Evolutionary conservation across 2,113 vertebrate species (phyloP), one percentile per base, ranked within the genome.

Genomic region (Lepus americanus): DNA sequence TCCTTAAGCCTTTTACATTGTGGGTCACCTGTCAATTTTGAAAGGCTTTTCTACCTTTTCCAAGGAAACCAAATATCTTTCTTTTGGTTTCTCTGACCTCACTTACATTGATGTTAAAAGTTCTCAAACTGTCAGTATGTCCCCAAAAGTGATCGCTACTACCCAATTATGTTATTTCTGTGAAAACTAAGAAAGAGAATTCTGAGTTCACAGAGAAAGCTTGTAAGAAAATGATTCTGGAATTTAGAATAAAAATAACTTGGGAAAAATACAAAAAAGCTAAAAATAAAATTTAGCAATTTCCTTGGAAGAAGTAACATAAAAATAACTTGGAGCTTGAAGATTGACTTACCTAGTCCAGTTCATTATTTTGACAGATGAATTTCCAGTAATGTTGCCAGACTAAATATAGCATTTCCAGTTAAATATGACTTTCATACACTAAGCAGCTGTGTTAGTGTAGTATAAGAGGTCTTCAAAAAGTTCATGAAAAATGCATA

Each of bases 1-100:
- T 96, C 87, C 84, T 94, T 79, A 72, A 80, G 80, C 92, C 69
- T 84, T 95, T 84, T 89, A 87, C 89, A 82, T 33, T 64, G 25
- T 86, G 82, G 92, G 92, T 87, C 84, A 88, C 29, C 78, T 85
- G 93, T 92, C 95, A 82, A 70, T 93, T 94, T 36, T 23, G 22
- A 69, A 51, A 9, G 20, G 59, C 39, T 81, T 1, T 76, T 93
- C 14, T 63, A 4, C 22, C 33, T 94, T 93, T 87, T 85, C 89
- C 0, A 0, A 33, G 49, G 85, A 74, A 94, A 93, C 74, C 39
- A 74, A 76, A 92, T 29, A 66, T 80, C 74, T 31, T 81, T 85
- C 72, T 39, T 55, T 74, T 55, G 59, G 51, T 93, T 84, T 90
- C 63, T 86, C 78, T 96, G 77, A 92, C 74, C 67, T 93, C 63